Evolutionary conservation across 2,113 vertebrate species (phyloP), one percentile per base, ranked within the genome.

Genomic region (Epinephelus moara): DNA sequence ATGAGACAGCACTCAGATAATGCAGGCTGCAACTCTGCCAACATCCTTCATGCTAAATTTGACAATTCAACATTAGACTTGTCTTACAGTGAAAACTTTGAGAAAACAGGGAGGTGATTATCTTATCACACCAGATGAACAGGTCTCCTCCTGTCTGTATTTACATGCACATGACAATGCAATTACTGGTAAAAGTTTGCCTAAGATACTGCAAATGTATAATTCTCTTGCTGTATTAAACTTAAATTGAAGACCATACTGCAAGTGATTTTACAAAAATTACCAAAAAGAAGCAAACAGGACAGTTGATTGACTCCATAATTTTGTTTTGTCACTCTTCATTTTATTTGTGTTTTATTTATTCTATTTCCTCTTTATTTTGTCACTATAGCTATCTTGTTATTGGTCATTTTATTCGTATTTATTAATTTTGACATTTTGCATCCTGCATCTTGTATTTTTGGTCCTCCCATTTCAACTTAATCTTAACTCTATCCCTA

Each of bases 31-130:
- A 37, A 68, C 2, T 0, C 53, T 75, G 78, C 75, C 85, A 75
- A 91, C 8, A 70, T 37, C 33, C 42, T 75, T 81, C 60, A 76
- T 64, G 77, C 84, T 85, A 75, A 81, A 84, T 88, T 72, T 77
- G 27, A 89, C 50, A 2, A 75, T 88, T 86, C 87, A 76, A 75
- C 6, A 4, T 83, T 72, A 57, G 50, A 79, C 33, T 68, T 82
- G 66, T 64, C 57, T 74, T 17, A n/a, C n/a, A 27, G 23, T 80
- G 40, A 3, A 84, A 84, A 74, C 63, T 1, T 55, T 12, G 21
- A 70, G 42, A 63, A 57, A 60, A 55, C 47, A 59, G 4, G n/a
- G 56, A 73, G 9, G 21, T 64, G 0, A 52, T 45, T 55, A 6
- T 78, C 21, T 45, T 25, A 14, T 59, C 3, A 4, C 59, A 2